phyloP scores from a whole-genome alignment of 2,888 invertebrate species.

The Julus scandinavius region DNA sequence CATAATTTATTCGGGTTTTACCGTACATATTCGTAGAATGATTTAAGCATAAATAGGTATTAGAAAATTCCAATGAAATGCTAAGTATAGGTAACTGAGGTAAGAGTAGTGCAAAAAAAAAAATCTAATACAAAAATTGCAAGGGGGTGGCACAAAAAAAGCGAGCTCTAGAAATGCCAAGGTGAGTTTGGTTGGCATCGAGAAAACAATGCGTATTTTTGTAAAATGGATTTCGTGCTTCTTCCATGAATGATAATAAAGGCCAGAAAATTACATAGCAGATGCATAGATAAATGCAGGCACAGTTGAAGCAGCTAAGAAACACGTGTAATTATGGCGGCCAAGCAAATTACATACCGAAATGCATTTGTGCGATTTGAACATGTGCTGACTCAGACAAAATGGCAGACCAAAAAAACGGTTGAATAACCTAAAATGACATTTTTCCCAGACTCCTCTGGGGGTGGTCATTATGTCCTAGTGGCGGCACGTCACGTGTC shows the following conservation, averaged over 20 bases:
- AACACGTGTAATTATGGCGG: slow-evolving; percentile 42
- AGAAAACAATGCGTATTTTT: slow-evolving; percentile 26
- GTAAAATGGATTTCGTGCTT: slow-evolving; percentile 26
- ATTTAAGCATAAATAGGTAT: not conserved
- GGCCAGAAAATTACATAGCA: slow-evolving; percentile 34
- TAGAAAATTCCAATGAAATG: slow-evolving; percentile 29
- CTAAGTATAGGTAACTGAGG: slow-evolving; percentile 33
- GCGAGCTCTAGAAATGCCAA: slow-evolving; percentile 17
- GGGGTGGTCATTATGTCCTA: slow-evolving; percentile 31
- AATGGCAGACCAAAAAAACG: not conserved
- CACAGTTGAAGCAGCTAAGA: slow-evolving; percentile 24
- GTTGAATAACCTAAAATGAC: slow-evolving; percentile 39
- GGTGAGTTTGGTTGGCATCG: not conserved
- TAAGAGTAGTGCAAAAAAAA: not conserved
- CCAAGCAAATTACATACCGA: slow-evolving; percentile 21
- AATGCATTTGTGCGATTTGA: slow-evolving; percentile 21
- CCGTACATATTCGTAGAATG: too few species aligned
- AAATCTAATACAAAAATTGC: not conserved
- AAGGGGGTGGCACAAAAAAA: slow-evolving; percentile 18
- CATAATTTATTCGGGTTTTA: too few species aligned
- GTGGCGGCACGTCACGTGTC: not conserved
- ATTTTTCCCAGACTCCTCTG: slow-evolving; percentile 3
- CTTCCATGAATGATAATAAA: slow-evolving; percentile 31
- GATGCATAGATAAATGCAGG: slow-evolving; percentile 39
- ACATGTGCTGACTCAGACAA: slow-evolving; percentile 9